Evolutionary conservation across 2,888 invertebrate genomes (phyloP).

Genomic region (Galerucella calmariensis): DNA sequence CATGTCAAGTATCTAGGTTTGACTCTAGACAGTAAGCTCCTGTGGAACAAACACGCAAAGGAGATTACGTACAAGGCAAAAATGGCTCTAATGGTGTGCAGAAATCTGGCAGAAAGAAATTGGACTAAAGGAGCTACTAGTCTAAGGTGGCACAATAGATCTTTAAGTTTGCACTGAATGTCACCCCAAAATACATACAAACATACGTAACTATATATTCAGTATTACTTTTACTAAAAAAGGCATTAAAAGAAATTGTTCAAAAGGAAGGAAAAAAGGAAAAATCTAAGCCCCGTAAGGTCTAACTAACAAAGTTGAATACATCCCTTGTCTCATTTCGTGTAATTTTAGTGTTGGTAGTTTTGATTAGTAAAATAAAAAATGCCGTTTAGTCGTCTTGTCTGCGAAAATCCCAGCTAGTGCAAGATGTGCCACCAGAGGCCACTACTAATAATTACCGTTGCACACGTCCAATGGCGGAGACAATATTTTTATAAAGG

Average conservation of each 20-base stretch:
- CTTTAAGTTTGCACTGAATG: too few species aligned
- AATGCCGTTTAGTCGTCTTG: constrained; percentile 48
- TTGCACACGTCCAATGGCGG: constrained; percentile 21
- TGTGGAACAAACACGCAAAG: too few species aligned
- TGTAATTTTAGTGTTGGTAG: constrained; percentile 49
- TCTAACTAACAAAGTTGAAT: constrained; percentile 41
- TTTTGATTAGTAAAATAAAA: constrained; percentile 52
- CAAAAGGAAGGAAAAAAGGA: neutral
- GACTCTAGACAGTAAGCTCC: too few species aligned
- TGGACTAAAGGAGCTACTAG: too few species aligned
- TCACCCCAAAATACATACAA: too few species aligned
- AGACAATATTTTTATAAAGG: neutral
- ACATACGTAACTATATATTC: neutral
- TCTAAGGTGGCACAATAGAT: too few species aligned
- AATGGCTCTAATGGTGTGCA: too few species aligned
- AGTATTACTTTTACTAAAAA: neutral
- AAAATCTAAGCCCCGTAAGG: constrained; percentile 21
- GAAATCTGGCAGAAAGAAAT: too few species aligned
- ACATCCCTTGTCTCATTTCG: constrained; percentile 43
- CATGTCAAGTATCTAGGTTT: too few species aligned
- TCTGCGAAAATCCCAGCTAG: constrained; percentile 50
- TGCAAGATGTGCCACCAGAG: constrained; percentile 59
- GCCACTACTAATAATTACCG: constrained; percentile 61
- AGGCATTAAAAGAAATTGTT: constrained; percentile 2
- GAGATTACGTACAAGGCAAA: too few species aligned